Evolutionary conservation across 2,797 vertebrate genomes (phyloP), one percentile per base, ranked within the genome.

Genomic region (Dendrocincla tyrannina): DNA sequence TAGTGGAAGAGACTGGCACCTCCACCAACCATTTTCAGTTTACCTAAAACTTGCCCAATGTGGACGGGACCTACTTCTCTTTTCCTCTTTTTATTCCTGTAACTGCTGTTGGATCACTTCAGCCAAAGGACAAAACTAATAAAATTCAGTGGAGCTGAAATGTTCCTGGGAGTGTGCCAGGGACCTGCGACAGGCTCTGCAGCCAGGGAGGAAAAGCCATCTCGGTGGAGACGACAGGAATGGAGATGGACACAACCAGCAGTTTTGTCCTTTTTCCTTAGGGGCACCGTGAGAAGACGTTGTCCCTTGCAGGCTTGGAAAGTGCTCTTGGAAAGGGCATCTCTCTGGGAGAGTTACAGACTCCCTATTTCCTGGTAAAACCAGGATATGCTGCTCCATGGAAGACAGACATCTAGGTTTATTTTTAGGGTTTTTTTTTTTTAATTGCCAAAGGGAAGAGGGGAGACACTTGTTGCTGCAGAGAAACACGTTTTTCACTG

Each of bases 121-220:
- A 95, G 85, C 91, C 81, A 72, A 70, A 92, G 91, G 95, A 95
- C 86, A 97, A 95, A 95, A 85, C 90, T 86, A 93, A 96, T 96
- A 96, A 95, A 93, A 97, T 95, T 89, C 93, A 85, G 79, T 66
- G 19, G 39, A 91, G 58, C 39, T 1, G 24, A 89, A 97, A 89
- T 13, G 0, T 96, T 95, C 82, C 91, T 96, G 83, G 89, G 94
- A 95, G 30, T 39, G 16, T 18, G 96, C 96, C 97, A 97, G 96
- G 66, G 47, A 81, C 94, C 85, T 74, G 68, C 0, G 6, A 72
- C 63, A 66, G 76, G 63, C 84, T 72, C 53, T 22, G 2, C 19
- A 86, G 41, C 41, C 14, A 3, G 74, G 72, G 49, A 78, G 69
- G 60, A 82, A 72, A 87, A 89, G 39, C 9, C 58, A 67, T n/a